These are phyloP conservation scores for Drosophila lutescens DNA, from an alignment of 2,888 invertebrate genomes.

Conservation along the genomic window DNA sequence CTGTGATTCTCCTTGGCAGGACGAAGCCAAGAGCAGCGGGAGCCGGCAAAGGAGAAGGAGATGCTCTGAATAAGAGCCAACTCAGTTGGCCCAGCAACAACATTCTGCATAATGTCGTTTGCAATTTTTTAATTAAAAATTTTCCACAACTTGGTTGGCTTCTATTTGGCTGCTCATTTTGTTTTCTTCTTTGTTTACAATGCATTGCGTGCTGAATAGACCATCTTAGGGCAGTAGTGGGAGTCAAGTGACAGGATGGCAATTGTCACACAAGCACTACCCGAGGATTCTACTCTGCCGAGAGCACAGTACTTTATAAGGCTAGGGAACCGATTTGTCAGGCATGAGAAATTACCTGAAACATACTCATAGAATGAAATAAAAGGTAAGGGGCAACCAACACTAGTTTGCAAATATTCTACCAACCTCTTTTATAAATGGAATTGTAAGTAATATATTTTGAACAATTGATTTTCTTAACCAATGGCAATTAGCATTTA, in stretches of 20 bases:
- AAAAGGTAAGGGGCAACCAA: no score
- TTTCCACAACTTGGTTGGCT: slow-evolving; percentile 57
- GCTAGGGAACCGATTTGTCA: slow-evolving; percentile 61
- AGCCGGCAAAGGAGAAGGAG: slow-evolving; percentile 1
- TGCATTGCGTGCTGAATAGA: slow-evolving; percentile 51
- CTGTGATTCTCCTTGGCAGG: slow-evolving; percentile 46
- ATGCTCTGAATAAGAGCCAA: slow-evolving; percentile 10
- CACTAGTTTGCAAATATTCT: no score
- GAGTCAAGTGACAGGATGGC: slow-evolving; percentile 65
- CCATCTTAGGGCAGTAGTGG: slow-evolving; percentile 17
- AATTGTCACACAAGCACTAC: slow-evolving; percentile 58
- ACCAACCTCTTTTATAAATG: background rate
- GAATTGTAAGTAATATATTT: background rate
- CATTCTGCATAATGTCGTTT: slow-evolving; percentile 56
- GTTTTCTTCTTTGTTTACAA: slow-evolving; percentile 34
- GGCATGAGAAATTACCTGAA: slow-evolving; percentile 64
- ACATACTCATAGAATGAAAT: no score
- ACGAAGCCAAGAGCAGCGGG: slow-evolving; percentile 18
- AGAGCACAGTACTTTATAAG: slow-evolving; percentile 23
- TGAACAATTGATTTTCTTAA: background rate
- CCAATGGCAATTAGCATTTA: background rate
- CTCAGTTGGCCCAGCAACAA: slow-evolving; percentile 1
- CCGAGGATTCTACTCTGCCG: slow-evolving; percentile 13
- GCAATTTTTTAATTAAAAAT: slow-evolving; percentile 77
- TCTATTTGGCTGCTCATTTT: slow-evolving; percentile 48